phyloP scores from a whole-genome alignment of 2,888 invertebrate genomes.

The Marronus borbonicus region DNA sequence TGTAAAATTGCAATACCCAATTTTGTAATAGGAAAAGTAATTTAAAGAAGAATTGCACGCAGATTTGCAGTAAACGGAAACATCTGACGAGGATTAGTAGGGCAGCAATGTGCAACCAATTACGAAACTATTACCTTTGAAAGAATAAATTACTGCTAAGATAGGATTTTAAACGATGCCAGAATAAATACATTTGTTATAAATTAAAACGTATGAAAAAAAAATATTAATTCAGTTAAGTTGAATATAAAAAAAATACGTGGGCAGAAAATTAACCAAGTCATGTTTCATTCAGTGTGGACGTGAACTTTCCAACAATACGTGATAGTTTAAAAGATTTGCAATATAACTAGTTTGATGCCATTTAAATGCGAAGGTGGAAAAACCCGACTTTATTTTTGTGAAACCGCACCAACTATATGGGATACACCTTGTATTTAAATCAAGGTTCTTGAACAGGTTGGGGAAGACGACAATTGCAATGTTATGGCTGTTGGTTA shows the following conservation, averaged over 20 bases:
- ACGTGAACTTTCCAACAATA: no score
- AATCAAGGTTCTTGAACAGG: background rate
- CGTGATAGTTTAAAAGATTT: slow-evolving; percentile 1
- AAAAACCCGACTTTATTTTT: slow-evolving; percentile 3
- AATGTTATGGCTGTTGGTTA: no score
- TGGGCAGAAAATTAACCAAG: no score
- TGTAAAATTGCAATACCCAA: background rate
- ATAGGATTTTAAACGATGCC: no score
- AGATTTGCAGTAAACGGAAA: background rate
- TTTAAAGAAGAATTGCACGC: background rate
- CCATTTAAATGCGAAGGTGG: slow-evolving; percentile 1
- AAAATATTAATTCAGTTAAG: no score
- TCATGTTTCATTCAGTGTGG: no score
- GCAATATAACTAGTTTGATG: background rate
- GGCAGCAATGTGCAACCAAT: background rate
- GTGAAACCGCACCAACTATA: background rate
- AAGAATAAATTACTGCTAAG: no score
- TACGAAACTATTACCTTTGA: no score
- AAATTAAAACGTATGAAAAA: no score
- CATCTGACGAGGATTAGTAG: background rate
- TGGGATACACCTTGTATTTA: background rate
- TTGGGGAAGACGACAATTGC: background rate
- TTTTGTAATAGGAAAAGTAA: background rate
- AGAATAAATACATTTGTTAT: no score
- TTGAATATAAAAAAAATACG: no score